phyloP scores from a whole-genome alignment of 2,888 invertebrate genomes.

The Oasisia sp. region DNA sequence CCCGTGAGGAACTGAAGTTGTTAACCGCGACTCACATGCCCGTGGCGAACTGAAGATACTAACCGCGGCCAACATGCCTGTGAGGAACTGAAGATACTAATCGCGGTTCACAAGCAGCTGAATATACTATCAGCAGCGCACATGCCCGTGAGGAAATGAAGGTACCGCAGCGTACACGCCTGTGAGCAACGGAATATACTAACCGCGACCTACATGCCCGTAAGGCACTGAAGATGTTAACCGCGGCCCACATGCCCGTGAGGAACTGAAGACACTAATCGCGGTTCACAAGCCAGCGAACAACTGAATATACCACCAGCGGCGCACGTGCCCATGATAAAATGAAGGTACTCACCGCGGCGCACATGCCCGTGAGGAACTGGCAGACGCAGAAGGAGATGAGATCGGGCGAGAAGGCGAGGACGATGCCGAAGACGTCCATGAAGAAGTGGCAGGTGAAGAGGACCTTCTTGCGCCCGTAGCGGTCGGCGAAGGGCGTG shows the following conservation, averaged over 20 bases:
- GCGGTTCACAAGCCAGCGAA: conserved; percentile 24
- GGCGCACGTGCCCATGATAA: conserved; percentile 28
- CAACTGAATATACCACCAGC: conserved; percentile 27
- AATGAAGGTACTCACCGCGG: conserved; percentile 28
- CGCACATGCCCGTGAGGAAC: conserved; percentile 31
- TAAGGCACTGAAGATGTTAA: conserved; percentile 29
- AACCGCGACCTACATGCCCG: conserved; percentile 23
- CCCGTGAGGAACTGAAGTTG: conserved; percentile 29
- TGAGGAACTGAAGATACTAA: conserved; percentile 29
- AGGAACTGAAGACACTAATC: conserved; percentile 28
- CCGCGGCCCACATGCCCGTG: conserved; percentile 26
- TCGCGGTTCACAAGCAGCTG: conserved; percentile 29
- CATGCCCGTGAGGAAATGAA: conserved; percentile 30
- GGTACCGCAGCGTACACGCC: conserved; percentile 22
- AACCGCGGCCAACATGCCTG: conserved; percentile 25
- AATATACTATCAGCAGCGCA: conserved; percentile 19
- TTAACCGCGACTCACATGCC: conserved; percentile 23
- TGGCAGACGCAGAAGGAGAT: conserved; percentile 30
- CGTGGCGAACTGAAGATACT: conserved; percentile 29
- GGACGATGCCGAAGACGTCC: conserved; percentile 29
- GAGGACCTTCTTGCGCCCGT: conserved; percentile 31
- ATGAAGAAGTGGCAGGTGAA: conserved; percentile 33
- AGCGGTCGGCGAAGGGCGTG: conserved; percentile 30
- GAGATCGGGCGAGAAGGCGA: conserved; percentile 30
- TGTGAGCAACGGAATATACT: conserved; percentile 28